Percentiles rank a stretch among this genome's conserved stretches.
Conservation (phyloP, 1,140 invertebrate genomes). For the Cepaea nemoralis region DNA sequence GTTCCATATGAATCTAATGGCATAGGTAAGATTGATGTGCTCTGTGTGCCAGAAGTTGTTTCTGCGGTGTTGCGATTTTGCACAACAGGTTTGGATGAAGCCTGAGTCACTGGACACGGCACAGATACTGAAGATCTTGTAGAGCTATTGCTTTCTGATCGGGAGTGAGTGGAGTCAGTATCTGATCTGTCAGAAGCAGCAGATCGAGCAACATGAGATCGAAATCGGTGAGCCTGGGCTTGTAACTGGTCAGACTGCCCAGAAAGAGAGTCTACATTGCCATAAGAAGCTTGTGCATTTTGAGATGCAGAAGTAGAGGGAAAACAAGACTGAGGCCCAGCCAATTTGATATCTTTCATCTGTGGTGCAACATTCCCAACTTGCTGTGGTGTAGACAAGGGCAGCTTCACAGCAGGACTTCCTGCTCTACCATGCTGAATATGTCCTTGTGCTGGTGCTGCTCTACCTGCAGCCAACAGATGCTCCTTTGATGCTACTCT, state of each 20-base stretch:
- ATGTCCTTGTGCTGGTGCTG: background rate
- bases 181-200: slow-evolving; percentile 25
- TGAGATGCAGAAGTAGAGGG: background rate
- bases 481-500: slow-evolving; percentile 25
- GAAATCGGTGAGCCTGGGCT: background rate
- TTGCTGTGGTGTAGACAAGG: background rate
- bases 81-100: slow-evolving; percentile 40
- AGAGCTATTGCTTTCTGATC: slow-evolving; percentile 35
- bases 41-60: slow-evolving; percentile 22
- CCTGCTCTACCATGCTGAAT: slow-evolving; percentile 1
- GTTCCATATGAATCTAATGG: slow-evolving; percentile 55
- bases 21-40: slow-evolving; percentile 4
- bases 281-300: background rate
- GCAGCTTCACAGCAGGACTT: background rate
- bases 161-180: slow-evolving; percentile 14
- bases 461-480: slow-evolving; percentile 2
- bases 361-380: background rate
- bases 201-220: slow-evolving; percentile 5
- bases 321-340: background rate
- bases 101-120: slow-evolving; percentile 42
- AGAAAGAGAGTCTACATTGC: background rate
- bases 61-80: slow-evolving; percentile 20
- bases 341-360: background rate
- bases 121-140: slow-evolving; percentile 25
- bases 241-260: background rate